Evolutionary conservation across 2,888 invertebrate genomes (phyloP).

Genomic region (Agriotes lineatus): DNA sequence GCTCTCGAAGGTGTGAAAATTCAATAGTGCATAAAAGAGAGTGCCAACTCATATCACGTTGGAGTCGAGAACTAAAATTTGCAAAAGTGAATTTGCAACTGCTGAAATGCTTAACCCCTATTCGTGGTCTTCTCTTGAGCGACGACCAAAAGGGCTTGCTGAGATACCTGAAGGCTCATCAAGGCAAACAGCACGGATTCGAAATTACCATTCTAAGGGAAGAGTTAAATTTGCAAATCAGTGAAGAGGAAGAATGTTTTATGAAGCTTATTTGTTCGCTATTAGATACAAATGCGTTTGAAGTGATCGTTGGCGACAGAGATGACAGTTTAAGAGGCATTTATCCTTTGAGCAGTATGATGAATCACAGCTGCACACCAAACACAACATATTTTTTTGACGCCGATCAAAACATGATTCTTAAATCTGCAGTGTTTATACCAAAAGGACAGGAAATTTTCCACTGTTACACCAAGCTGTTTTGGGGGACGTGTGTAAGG

Average conservation of each 20-base stretch:
- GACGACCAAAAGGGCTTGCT: constrained; percentile 69
- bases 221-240: constrained; percentile 67
- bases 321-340: constrained; percentile 69
- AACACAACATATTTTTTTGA: constrained; percentile 77
- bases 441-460: constrained; percentile 73
- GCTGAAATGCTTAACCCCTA: constrained; percentile 65
- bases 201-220: constrained; percentile 72
- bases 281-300: constrained; percentile 78
- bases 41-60: constrained; percentile 73
- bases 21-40: constrained; percentile 72
- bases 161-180: constrained; percentile 68
- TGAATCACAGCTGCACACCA: constrained; percentile 79
- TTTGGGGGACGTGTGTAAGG: constrained; percentile 78
- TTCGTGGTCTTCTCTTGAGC: constrained; percentile 65
- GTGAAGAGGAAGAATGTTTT: constrained; percentile 69
- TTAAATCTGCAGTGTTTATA: constrained; percentile 73
- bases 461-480: constrained; percentile 74
- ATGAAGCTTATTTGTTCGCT: constrained; percentile 72
- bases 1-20: constrained; percentile 74
- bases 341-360: constrained; percentile 75
- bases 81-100: constrained; percentile 64
- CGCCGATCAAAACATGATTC: constrained; percentile 70
- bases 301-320: constrained; percentile 66
- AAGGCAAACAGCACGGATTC: constrained; percentile 67
- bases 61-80: constrained; percentile 66